Base-by-base conservation (phyloP, 2,888 invertebrate genomes). In the Baccha elongata region DNA sequence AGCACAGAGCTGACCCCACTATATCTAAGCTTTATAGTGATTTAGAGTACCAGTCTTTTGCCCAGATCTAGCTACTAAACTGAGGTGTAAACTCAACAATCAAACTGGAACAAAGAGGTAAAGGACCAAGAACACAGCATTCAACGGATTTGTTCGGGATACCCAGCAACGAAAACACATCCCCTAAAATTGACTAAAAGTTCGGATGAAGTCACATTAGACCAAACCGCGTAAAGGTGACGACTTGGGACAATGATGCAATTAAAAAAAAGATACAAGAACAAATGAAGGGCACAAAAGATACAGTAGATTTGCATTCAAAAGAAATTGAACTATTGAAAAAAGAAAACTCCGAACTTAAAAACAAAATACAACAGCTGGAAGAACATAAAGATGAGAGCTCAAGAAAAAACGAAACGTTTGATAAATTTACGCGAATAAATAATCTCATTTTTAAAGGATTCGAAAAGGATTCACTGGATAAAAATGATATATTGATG, bases 361-460 rank as follows among this genome's bases (percentile, higher is more conserved):
- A 40, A 40, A 40, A 15, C 15, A 40, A 40, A 40, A 40, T 40
- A 15, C 3, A 15, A 15, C 1, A 15, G 6, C 15, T 40, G 1
- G 40, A 40, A 40, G 40, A n/a, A n/a, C n/a, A n/a, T n/a, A n/a
- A n/a, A n/a, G n/a, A n/a, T n/a, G n/a, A n/a, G n/a, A n/a, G n/a
- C n/a, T 35, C 13, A 13, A 13, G 40, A 40, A 40, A 15, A 40
- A 40, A 40, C 5, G 15, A 40, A 40, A 40, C 15, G 40, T 40
- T 40, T 40, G 40, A 40, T 15, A 40, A 15, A 15, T 40, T 15
- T 15, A 40, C 15, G 1, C 13, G 40, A 40, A 35, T n/a, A 40
- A 40, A 40, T 13, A 40, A 40, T 40, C 40, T 40, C 40, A 40
- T 40, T 40, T 40, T 40, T 40, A 13, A 40, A 15, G 40, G 40